These are phyloP conservation scores for Montipora sp. DNA, from an alignment of 64 coral and sea anemone species.

Conservation along the genomic window DNA sequence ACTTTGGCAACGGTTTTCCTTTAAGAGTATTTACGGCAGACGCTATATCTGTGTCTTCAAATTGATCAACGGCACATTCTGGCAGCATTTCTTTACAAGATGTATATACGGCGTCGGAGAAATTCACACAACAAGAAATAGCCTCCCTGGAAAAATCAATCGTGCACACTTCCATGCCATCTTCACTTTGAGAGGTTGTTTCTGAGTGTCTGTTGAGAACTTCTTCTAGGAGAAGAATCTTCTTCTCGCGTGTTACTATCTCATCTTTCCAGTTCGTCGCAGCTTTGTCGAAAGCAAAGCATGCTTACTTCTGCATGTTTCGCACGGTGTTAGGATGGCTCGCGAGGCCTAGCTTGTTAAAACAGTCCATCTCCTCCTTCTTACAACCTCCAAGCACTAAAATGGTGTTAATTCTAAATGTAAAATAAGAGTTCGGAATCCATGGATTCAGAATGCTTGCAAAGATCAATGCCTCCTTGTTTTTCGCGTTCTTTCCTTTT, in stretches of 20 bases:
- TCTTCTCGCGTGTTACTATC: too few species aligned
- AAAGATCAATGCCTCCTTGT: neutral
- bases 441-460: neutral
- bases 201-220: too few species aligned
- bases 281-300: neutral
- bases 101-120: neutral
- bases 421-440: neutral
- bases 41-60: neutral
- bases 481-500: neutral
- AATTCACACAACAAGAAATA: neutral
- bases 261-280: too few species aligned
- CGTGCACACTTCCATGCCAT: too few species aligned
- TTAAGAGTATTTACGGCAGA: neutral
- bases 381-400: neutral
- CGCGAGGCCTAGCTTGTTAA: neutral
- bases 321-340: neutral
- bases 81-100: constrained; percentile 5
- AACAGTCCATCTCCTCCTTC: neutral
- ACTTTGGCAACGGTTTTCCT: neutral
- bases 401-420: neutral
- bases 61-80: neutral
- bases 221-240: too few species aligned
- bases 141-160: neutral
- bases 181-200: too few species aligned
- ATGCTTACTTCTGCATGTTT: constrained; percentile 6